phyloP scores from a whole-genome alignment of 2,888 invertebrate species.

The Malacosoma neustria region DNA sequence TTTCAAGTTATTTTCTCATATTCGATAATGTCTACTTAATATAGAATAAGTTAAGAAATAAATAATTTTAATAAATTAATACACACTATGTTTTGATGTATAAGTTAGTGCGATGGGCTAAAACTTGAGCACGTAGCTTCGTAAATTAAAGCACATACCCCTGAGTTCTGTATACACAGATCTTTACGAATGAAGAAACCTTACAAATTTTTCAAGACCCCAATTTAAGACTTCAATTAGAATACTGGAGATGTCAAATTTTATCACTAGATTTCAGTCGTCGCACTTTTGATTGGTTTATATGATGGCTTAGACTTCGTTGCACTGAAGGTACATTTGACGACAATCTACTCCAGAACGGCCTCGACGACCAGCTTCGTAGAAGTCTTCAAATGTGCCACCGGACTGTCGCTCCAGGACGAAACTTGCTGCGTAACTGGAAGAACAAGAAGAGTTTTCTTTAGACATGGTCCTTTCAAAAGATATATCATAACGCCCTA shows the following conservation, averaged over 20 bases:
- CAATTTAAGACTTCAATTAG: background rate
- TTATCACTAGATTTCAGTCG: slow-evolving; percentile 22
- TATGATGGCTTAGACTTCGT: slow-evolving; percentile 81
- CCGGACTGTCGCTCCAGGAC: slow-evolving; percentile 84
- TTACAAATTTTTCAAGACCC: background rate
- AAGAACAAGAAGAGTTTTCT: slow-evolving; percentile 10
- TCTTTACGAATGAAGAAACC: background rate
- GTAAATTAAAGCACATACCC: slow-evolving; percentile 12
- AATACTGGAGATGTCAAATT: slow-evolving; percentile 4
- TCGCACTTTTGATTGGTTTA: slow-evolving; percentile 20
- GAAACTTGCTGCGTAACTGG: slow-evolving; percentile 90
- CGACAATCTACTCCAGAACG: slow-evolving; percentile 91
- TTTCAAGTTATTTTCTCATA: slow-evolving; percentile 23
- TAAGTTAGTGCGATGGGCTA: slow-evolving; percentile 40
- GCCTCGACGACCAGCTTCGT: slow-evolving; percentile 90
- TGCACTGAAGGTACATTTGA: slow-evolving; percentile 89
- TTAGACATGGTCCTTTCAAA: background rate
- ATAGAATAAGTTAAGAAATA: slow-evolving; percentile 72
- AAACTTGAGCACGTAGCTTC: slow-evolving; percentile 25
- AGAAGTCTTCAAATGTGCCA: slow-evolving; percentile 84
- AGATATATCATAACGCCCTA: too few relatives aligned
- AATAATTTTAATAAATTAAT: slow-evolving; percentile 68
- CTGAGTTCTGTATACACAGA: background rate
- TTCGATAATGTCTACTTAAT: slow-evolving; percentile 45
- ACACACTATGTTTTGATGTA: slow-evolving; percentile 40